Conservation (phyloP, 2,888 invertebrate genomes). For the Drosophila paranaensis region DNA sequence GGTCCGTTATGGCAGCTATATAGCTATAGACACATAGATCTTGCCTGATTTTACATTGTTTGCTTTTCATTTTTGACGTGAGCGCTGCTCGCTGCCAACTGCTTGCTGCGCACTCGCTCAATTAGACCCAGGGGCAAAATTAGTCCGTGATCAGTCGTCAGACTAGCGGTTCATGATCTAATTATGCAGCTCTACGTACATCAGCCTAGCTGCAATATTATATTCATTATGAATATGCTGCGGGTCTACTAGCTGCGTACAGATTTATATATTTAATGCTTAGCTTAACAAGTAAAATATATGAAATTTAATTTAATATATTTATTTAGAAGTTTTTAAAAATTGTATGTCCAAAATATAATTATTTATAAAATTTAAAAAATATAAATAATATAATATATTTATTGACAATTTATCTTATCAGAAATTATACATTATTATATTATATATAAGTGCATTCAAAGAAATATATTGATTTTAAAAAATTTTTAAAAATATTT, state of each 20-base stretch:
- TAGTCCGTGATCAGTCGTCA: slow-evolving; percentile 60
- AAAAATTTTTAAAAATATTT: no score
- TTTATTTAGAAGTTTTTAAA: neutral
- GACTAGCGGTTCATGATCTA: slow-evolving; percentile 62
- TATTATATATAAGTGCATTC: no score
- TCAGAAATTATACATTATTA: no score
- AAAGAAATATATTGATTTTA: neutral
- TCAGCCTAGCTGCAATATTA: neutral
- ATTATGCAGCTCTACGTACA: slow-evolving; percentile 32
- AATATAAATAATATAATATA: no score
- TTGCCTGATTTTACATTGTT: slow-evolving; percentile 69
- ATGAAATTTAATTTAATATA: neutral
- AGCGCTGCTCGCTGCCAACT: slow-evolving; percentile 13
- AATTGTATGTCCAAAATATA: no score
- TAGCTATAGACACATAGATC: slow-evolving; percentile 10
- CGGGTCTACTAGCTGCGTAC: neutral
- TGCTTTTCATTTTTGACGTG: slow-evolving; percentile 79
- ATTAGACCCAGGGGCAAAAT: slow-evolving; percentile 61
- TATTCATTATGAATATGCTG: slow-evolving; percentile 12
- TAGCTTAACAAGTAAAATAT: neutral
- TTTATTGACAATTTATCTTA: no score
- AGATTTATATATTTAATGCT: neutral
- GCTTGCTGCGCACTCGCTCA: slow-evolving; percentile 46
- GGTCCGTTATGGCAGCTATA: slow-evolving; percentile 39
- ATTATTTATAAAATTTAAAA: neutral